These are phyloP conservation scores for Lutraria lutraria DNA, from an alignment of 2,888 invertebrate species.

Conservation along the genomic window DNA sequence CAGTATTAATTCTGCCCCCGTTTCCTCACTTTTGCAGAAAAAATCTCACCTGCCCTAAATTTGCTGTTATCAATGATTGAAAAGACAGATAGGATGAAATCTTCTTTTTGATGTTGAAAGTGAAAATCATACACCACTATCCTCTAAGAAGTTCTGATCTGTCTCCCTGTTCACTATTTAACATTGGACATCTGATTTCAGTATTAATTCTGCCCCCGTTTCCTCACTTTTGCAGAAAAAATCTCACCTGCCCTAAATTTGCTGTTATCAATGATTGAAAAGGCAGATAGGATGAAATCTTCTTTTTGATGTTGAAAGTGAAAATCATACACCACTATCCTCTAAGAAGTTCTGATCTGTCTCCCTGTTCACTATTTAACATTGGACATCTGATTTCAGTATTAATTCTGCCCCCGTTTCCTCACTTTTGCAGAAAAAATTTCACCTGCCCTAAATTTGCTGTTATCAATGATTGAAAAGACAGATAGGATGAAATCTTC, in stretches of 20 bases:
- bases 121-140: too few species aligned
- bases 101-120: not conserved
- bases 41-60: not conserved
- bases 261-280: not conserved
- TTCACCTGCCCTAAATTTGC: not conserved
- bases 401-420: not conserved
- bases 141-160: slow-evolving; percentile 21
- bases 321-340: not conserved
- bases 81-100: not conserved
- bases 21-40: not conserved
- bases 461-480: not conserved
- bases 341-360: not conserved
- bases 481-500: not conserved
- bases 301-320: not conserved
- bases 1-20: not conserved
- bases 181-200: too few species aligned
- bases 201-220: not conserved
- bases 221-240: not conserved
- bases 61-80: not conserved
- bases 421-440: not conserved
- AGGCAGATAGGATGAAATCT: not conserved
- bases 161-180: not conserved
- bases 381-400: not conserved
- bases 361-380: not conserved
- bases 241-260: not conserved